Conservation (phyloP, 2,888 invertebrate genomes). For the Nomada goodeniana region DNA sequence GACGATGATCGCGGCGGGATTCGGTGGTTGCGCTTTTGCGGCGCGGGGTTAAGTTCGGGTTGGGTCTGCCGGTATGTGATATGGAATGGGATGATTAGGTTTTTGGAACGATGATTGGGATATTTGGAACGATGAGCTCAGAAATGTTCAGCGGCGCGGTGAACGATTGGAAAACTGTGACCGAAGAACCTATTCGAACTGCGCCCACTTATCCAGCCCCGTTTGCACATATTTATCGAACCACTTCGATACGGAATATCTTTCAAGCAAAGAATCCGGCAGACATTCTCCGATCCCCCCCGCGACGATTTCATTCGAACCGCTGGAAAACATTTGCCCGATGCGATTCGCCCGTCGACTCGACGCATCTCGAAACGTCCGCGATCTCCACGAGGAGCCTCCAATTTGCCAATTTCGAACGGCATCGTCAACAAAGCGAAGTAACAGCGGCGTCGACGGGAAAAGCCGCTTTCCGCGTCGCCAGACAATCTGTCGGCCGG, state of each 20-base stretch:
- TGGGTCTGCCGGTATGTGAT: neutral
- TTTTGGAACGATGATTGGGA: no score
- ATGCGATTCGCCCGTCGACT: neutral
- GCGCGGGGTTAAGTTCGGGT: neutral
- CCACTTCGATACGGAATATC: neutral
- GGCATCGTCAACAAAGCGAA: neutral
- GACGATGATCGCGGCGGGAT: neutral
- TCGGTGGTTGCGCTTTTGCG: constrained; percentile 12
- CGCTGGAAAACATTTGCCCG: neutral
- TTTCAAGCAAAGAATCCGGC: neutral
- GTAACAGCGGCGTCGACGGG: neutral
- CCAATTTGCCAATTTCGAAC: neutral
- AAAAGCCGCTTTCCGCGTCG: neutral
- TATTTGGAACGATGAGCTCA: no score
- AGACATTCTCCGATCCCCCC: neutral
- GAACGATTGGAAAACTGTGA: no score
- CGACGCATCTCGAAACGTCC: neutral
- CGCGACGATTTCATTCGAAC: neutral
- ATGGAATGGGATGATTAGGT: neutral
- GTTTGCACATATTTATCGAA: no score
- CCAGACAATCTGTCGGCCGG: neutral
- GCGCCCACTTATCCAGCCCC: no score
- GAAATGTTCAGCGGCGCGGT: no score
- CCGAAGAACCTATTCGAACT: no score
- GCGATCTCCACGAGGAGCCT: neutral